Evolutionary conservation across 2,113 vertebrate genomes (phyloP).

Genomic region (Pygoscelis antarcticus): DNA sequence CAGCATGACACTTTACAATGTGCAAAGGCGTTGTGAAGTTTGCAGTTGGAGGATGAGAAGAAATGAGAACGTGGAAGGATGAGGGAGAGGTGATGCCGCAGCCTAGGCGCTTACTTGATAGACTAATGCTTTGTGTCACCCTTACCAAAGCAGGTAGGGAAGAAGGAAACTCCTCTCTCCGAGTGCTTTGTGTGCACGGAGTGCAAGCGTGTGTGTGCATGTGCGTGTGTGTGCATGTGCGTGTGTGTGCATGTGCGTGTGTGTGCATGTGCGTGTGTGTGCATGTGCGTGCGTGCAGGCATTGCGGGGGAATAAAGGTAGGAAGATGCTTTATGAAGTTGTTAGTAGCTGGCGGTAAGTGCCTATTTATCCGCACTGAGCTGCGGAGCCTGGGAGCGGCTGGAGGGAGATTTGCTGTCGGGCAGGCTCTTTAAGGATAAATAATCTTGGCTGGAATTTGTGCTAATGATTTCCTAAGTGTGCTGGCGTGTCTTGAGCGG

Average conservation of each 20-base stretch:
- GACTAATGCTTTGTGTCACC: background rate
- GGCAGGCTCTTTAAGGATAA: conserved; percentile 10
- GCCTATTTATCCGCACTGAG: background rate
- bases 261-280: too few species aligned
- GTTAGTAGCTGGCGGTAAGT: background rate
- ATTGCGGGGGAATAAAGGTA: background rate
- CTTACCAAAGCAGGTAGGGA: background rate
- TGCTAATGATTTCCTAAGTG: background rate
- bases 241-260: too few species aligned
- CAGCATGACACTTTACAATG: accelerated
- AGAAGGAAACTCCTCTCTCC: background rate
- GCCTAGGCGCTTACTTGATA: background rate
- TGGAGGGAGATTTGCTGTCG: background rate
- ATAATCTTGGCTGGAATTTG: conserved; percentile 8
- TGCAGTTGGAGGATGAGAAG: background rate
- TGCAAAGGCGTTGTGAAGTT: background rate
- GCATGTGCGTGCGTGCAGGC: too few species aligned
- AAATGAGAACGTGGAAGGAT: background rate
- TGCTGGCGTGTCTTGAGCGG: background rate
- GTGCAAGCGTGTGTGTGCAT: background rate
- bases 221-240: too few species aligned
- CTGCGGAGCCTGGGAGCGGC: background rate
- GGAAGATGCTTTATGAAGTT: background rate
- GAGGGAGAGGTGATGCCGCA: background rate
- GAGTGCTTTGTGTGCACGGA: accelerated